These are phyloP conservation scores for Drosophila nigrodunni DNA, from an alignment of 1,140 invertebrate species.

Conservation along the genomic window DNA sequence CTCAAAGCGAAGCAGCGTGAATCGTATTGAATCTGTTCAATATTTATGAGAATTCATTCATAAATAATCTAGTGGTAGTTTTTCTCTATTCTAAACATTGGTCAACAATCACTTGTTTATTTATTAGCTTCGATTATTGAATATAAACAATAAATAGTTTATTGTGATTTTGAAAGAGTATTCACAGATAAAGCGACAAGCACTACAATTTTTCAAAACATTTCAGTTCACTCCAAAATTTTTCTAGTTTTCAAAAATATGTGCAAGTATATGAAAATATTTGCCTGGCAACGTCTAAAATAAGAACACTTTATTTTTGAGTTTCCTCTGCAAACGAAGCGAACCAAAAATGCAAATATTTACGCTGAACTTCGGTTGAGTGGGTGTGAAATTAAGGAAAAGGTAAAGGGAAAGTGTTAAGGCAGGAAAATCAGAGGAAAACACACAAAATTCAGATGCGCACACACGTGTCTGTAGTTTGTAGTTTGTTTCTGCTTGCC, in stretches of 20 bases:
- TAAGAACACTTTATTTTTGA: neutral
- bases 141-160: conserved; percentile 59
- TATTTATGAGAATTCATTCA: conserved; percentile 67
- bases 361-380: conserved; percentile 42
- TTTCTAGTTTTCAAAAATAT: neutral
- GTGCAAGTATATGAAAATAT: neutral
- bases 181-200: conserved; percentile 60
- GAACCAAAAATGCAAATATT: conserved; percentile 62
- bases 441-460: conserved; percentile 58
- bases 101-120: conserved; percentile 28
- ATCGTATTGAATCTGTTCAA: conserved; percentile 49
- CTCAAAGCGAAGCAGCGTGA: conserved; percentile 5
- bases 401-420: neutral
- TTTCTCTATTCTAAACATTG: conserved; percentile 61
- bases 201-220: neutral
- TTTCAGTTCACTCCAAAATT: neutral
- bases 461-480: conserved; percentile 59
- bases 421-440: conserved; percentile 10
- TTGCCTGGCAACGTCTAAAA: conserved; percentile 21
- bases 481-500: neutral
- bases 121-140: conserved; percentile 57
- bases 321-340: conserved; percentile 15
- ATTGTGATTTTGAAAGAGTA: conserved; percentile 59
- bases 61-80: conserved; percentile 52
- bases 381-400: conserved; percentile 40